Conservation (phyloP, 2,888 invertebrate genomes). For the Osmoderma eremita region DNA sequence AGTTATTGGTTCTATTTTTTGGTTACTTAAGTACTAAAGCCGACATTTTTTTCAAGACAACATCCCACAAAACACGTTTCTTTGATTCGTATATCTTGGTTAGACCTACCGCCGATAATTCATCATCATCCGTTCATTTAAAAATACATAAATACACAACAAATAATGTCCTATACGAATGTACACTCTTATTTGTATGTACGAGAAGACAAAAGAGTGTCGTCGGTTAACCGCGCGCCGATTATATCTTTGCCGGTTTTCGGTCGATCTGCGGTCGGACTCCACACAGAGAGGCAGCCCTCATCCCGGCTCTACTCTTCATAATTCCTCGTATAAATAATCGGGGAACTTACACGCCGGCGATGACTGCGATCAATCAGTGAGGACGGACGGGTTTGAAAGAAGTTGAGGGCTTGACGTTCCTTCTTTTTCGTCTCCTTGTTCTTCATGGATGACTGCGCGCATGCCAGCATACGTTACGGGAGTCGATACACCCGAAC, state of each 20-base stretch:
- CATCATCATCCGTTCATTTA: too few relatives aligned
- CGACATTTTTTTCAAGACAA: too few relatives aligned
- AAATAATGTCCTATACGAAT: too few relatives aligned
- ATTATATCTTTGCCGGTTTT: slow-evolving; percentile 3
- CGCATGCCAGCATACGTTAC: too few relatives aligned
- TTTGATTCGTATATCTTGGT: too few relatives aligned
- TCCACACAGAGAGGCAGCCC: not conserved
- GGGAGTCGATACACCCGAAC: too few relatives aligned
- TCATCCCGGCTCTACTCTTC: slow-evolving; percentile 1
- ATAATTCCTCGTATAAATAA: slow-evolving; percentile 38
- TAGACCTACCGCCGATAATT: too few relatives aligned
- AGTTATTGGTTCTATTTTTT: too few relatives aligned
- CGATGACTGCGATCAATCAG: slow-evolving; percentile 42
- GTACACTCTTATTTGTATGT: slow-evolving; percentile 1
- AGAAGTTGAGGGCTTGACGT: slow-evolving; percentile 27
- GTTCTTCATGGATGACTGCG: too few relatives aligned
- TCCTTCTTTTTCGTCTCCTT: slow-evolving; percentile 36
- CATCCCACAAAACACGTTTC: too few relatives aligned
- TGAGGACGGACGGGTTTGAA: slow-evolving; percentile 13
- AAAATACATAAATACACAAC: too few relatives aligned
- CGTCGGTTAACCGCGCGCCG: slow-evolving; percentile 10
- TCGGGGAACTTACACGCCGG: slow-evolving; percentile 36
- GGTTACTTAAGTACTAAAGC: too few relatives aligned
- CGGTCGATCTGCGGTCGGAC: slow-evolving; percentile 12
- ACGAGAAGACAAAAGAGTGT: slow-evolving; percentile 24